These are phyloP conservation scores for Dendrolimus punctatus DNA, from an alignment of 1,140 invertebrate genomes.

Conservation along the genomic window DNA sequence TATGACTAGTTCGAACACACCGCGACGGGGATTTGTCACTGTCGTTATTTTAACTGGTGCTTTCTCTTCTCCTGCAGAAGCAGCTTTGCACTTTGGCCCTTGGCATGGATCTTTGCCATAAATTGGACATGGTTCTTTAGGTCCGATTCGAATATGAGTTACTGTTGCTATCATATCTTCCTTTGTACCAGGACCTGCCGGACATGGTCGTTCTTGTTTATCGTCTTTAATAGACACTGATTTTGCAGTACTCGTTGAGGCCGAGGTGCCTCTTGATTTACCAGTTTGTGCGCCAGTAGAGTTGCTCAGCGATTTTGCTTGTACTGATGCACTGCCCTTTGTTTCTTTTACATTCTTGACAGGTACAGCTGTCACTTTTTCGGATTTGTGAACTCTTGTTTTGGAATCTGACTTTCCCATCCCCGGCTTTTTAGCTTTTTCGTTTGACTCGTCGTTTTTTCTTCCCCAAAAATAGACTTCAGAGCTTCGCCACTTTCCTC, in stretches of 20 bases:
- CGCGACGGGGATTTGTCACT: conserved; percentile 46
- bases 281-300: conserved; percentile 13
- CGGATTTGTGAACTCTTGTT: conserved; percentile 17
- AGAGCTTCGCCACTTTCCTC: conserved; percentile 17
- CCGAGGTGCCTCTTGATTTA: conserved; percentile 18
- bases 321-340: conserved; percentile 8
- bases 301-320: conserved; percentile 5
- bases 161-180: conserved; percentile 47
- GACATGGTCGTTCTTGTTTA: conserved; percentile 33
- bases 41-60: conserved; percentile 45
- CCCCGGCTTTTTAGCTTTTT: conserved; percentile 23
- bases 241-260: conserved; percentile 26
- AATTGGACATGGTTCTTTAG: conserved; percentile 41
- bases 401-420: conserved; percentile 38
- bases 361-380: conserved; percentile 17
- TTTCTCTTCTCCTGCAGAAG: conserved; percentile 33
- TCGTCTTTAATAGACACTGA: conserved; percentile 43
- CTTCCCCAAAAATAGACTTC: conserved; percentile 47
- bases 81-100: conserved; percentile 44
- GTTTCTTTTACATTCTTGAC: conserved; percentile 12
- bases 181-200: conserved; percentile 24
- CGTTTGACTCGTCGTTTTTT: conserved; percentile 33
- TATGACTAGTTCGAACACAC: conserved; percentile 61
- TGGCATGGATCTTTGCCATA: conserved; percentile 44
- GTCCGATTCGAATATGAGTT: conserved; percentile 50